phyloP scores from a whole-genome alignment of 2,113 vertebrate species.

The Myrmecophaga tridactyla region DNA sequence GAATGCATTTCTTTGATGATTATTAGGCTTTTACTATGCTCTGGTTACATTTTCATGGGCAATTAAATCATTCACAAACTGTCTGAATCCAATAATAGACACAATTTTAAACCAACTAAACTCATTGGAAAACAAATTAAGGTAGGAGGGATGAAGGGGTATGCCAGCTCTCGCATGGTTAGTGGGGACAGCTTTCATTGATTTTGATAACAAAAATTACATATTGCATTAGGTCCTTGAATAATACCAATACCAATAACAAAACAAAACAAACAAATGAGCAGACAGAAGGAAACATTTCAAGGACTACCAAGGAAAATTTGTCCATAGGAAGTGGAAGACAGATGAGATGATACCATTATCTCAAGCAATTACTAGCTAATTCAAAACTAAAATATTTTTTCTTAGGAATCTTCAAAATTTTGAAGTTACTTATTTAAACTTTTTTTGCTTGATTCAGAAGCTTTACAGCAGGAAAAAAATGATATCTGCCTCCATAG shows the following conservation, averaged over 20 bases:
- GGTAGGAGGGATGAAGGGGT: neutral
- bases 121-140: neutral
- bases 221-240: neutral
- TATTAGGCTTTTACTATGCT: neutral
- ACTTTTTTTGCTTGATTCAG: conserved; percentile 22
- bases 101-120: neutral
- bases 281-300: neutral
- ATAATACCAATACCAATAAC: neutral
- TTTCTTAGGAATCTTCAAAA: neutral
- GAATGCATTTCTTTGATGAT: conserved; percentile 8
- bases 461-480: neutral
- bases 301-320: neutral
- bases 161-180: neutral
- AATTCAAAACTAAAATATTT: conserved; percentile 34
- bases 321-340: neutral
- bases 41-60: neutral
- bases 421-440: neutral
- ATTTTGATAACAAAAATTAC: neutral
- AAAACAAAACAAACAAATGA: neutral
- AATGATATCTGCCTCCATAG: neutral
- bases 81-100: neutral
- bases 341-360: neutral
- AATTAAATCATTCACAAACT: neutral
- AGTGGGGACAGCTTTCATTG: neutral
- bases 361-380: neutral